These are phyloP conservation scores for Rattus norvegicus DNA, from an alignment of 2,113 vertebrate species.

Conservation along the genomic window GRCr8 NC_086035.1:32233501-32234000, in stretches of 20 bases:
- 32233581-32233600: not conserved
- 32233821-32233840: not conserved
- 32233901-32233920: not conserved
- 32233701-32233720: not conserved
- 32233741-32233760: not conserved
- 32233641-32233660: not conserved
- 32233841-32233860: not conserved
- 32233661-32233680: not conserved
- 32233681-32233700: not conserved
- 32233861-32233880: not conserved
- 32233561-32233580: not conserved
- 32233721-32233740: not conserved
- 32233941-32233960: not conserved
- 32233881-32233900: not conserved
- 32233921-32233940: not conserved
- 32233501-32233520: conserved; percentile 4
- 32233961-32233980: too few relatives aligned
- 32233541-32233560: not conserved
- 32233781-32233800: not conserved
- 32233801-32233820: not conserved
- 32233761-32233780: not conserved
- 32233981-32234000: not conserved
- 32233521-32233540: not conserved
- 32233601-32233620: not conserved
- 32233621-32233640: not conserved